Conservation (phyloP, 2,888 invertebrate species). For the Andrena trimmerana region DNA sequence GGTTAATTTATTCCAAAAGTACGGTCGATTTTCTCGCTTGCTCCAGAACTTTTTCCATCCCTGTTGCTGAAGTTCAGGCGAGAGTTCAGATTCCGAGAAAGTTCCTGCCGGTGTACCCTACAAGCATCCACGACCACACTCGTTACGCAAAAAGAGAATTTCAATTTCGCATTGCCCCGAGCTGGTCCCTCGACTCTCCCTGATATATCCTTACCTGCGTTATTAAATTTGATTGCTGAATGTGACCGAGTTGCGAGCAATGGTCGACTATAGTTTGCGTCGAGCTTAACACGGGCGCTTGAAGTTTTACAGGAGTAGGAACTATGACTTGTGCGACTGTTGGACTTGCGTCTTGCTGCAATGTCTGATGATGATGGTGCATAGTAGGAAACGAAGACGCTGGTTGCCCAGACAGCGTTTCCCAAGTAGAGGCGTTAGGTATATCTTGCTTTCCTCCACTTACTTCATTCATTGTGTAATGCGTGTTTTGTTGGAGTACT, state of each 20-base stretch:
- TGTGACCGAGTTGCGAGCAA: constrained; percentile 79
- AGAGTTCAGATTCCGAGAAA: constrained; percentile 86
- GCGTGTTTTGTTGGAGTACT: constrained; percentile 36
- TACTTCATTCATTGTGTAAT: constrained; percentile 84
- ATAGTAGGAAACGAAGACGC: constrained; percentile 64
- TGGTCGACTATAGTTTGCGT: constrained; percentile 79
- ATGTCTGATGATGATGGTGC: constrained; percentile 79
- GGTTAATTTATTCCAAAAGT: constrained; percentile 98
- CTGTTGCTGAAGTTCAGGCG: constrained; percentile 91
- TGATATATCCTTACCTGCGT: constrained; percentile 72
- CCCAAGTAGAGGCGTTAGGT: constrained; percentile 85
- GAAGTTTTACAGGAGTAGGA: constrained; percentile 85
- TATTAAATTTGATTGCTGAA: constrained; percentile 82
- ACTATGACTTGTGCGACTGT: constrained; percentile 83
- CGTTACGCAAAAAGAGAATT: neutral
- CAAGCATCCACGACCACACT: neutral
- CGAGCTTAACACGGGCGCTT: constrained; percentile 79
- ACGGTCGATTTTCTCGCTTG: constrained; percentile 96
- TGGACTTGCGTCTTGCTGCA: constrained; percentile 79
- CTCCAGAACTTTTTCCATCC: constrained; percentile 99
- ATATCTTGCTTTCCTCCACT: constrained; percentile 84
- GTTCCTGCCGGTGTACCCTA: constrained; percentile 75
- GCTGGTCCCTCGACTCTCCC: neutral
- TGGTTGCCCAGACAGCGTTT: constrained; percentile 80
- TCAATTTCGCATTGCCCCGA: neutral